Percentiles rank a stretch among this genome's conserved stretches.
Conservation (phyloP, 2,113 vertebrate species). For the Tinamus guttatus region DNA sequence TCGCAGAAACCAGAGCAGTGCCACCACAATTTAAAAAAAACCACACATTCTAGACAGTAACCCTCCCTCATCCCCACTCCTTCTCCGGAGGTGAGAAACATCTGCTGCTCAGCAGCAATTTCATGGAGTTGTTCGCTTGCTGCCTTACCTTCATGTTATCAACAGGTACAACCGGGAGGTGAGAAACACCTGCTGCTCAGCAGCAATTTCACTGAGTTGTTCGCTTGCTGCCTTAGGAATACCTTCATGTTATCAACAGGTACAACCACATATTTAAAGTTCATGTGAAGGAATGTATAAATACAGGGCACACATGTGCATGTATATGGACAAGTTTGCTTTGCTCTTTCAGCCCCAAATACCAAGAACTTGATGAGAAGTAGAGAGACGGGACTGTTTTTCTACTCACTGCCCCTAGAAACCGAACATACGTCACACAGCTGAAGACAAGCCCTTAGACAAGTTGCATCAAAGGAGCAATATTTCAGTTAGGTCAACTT, state of each 20-base stretch:
- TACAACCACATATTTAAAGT: background rate
- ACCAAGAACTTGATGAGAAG: background rate
- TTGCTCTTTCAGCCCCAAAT: background rate
- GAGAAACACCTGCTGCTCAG: background rate
- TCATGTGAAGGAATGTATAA: background rate
- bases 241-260: background rate
- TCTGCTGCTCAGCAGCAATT: background rate
- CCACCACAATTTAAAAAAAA: background rate
- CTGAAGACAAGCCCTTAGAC: slow-evolving; percentile 9
- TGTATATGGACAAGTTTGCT: background rate
- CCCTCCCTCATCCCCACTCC: background rate
- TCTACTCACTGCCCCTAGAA: background rate
- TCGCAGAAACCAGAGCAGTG: background rate
- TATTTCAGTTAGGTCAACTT: background rate
- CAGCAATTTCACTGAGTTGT: background rate
- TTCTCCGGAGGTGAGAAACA: rapidly evolving
- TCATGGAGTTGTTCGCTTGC: background rate
- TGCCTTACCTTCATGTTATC: background rate
- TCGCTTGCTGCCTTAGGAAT: background rate
- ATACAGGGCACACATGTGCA: background rate
- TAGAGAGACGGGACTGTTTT: background rate
- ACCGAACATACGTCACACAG: rapidly evolving
- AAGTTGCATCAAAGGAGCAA: background rate
- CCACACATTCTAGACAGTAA: background rate
- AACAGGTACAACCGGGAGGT: background rate